Percentiles rank a stretch among this genome's conserved stretches.
Evolutionary conservation across 2,888 invertebrate genomes (phyloP).

Genomic region (Polylopha cassiicola): DNA sequence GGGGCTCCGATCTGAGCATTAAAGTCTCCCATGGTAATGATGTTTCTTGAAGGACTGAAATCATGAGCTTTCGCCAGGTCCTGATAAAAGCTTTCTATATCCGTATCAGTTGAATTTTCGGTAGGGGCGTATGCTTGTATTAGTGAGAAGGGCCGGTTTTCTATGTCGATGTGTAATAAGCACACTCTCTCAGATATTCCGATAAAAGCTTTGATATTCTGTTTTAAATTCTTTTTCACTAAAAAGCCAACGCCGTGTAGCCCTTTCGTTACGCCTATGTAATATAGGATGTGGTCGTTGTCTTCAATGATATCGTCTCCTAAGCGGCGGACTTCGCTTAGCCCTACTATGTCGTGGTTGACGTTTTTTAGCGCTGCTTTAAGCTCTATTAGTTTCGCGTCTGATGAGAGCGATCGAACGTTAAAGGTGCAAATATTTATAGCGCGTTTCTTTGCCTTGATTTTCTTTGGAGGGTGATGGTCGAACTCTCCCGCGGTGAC

Average conservation of each 20-base stretch:
- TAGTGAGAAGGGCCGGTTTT: no score
- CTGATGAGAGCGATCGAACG: no score
- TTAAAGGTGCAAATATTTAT: no score
- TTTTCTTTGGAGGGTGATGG: no score
- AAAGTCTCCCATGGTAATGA: slow-evolving; percentile 2
- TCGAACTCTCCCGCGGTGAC: no score
- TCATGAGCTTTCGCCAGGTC: neutral
- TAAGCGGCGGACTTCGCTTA: no score
- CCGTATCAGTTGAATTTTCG: neutral
- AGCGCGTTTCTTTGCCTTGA: no score
- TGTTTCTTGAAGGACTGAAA: neutral
- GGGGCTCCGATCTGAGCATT: neutral
- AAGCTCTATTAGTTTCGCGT: no score
- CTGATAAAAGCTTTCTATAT: neutral
- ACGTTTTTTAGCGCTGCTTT: no score
- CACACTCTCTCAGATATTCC: slow-evolving; percentile 1
- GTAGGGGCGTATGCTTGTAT: slow-evolving; percentile 3
- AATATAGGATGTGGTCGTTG: slow-evolving; percentile 1
- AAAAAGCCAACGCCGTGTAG: slow-evolving; percentile 1
- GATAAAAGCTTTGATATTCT: neutral
- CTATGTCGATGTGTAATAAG: no score
- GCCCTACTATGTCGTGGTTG: no score
- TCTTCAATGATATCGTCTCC: slow-evolving; percentile 1
- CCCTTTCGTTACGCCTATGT: slow-evolving; percentile 1
- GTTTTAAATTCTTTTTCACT: slow-evolving; percentile 1